Evolutionary conservation across 2,888 invertebrate genomes (phyloP).

Genomic region (Pyralis farinalis): DNA sequence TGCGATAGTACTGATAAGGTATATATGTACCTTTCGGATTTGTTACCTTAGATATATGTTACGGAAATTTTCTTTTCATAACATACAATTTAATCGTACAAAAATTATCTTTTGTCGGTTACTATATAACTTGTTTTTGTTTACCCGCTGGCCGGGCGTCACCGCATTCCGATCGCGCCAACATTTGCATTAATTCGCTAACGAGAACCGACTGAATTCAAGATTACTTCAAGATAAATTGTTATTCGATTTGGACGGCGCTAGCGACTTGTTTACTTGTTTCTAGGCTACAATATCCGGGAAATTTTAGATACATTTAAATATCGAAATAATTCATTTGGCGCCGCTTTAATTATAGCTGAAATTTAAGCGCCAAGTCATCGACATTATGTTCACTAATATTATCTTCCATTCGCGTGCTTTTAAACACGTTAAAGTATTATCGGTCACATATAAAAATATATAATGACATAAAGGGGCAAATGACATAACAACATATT

Average conservation of each 20-base stretch:
- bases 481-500: too few relatives aligned
- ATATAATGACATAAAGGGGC: too few relatives aligned
- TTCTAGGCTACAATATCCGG: constrained; percentile 36
- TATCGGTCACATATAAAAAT: too few relatives aligned
- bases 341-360: constrained; percentile 1
- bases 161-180: constrained; percentile 45
- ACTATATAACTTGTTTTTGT: constrained; percentile 33
- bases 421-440: too few relatives aligned
- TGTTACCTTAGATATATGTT: too few relatives aligned
- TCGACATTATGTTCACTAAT: too few relatives aligned
- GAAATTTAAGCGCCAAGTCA: too few relatives aligned
- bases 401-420: too few relatives aligned
- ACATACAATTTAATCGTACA: too few relatives aligned
- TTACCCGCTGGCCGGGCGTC: constrained; percentile 44
- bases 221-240: constrained; percentile 47
- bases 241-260: constrained; percentile 48
- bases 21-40: too few relatives aligned
- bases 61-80: too few relatives aligned
- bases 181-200: constrained; percentile 63
- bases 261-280: constrained; percentile 40
- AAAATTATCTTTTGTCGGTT: not conserved
- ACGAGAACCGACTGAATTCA: constrained; percentile 44
- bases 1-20: too few relatives aligned
- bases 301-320: constrained; percentile 9
- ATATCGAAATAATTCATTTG: constrained; percentile 6